Evolutionary conservation across 2,113 vertebrate genomes (phyloP), one percentile per base, ranked within the genome.

Genomic region (Macquaria australasica): DNA sequence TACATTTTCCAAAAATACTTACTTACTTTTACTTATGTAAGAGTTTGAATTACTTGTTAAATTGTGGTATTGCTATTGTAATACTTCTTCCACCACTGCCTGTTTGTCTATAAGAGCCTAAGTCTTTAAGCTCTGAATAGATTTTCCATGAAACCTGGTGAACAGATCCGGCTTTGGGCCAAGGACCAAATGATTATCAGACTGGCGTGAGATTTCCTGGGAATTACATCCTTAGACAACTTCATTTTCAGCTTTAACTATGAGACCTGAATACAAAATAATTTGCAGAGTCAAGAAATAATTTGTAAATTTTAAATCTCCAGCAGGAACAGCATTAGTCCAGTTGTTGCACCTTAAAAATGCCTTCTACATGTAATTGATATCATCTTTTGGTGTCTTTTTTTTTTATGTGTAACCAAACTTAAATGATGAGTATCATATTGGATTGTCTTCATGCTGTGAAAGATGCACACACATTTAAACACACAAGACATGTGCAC

Each of bases 171-270:
- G 79, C 70, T 28, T 74, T 48, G 45, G 23, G 15, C 77, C 55
- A 50, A 25, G 55, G 21, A 48, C 31, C 37, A 31, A 71, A 63
- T 63, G 34, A 83, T 79, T 63, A 79, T 51, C 14, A 62, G 11
- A 41, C 34, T 45, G 67, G 72, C 71, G 43, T 45, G 41, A 48
- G 7, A 31, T 87, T 86, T 73, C 62, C 62, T 73, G 67, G 51
- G 77, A 77, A 55, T 79, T 80, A 8, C 58, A 71, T 66, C 25
- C 77, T 58, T 76, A 80, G 41, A 77, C 72, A 45, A 34, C 53
- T 62, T 77, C 3, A 81, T 67, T 75, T 53, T 62, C 51, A 53
- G 53, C 73, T 55, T 43, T 55, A 55, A 63, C 37, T 11, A 41
- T 25, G 16, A 45, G 67, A 53, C 28, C 34, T 31, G 45, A 68